Conservation (phyloP, 2,888 invertebrate species). For the Eupithecia insigniata region DNA sequence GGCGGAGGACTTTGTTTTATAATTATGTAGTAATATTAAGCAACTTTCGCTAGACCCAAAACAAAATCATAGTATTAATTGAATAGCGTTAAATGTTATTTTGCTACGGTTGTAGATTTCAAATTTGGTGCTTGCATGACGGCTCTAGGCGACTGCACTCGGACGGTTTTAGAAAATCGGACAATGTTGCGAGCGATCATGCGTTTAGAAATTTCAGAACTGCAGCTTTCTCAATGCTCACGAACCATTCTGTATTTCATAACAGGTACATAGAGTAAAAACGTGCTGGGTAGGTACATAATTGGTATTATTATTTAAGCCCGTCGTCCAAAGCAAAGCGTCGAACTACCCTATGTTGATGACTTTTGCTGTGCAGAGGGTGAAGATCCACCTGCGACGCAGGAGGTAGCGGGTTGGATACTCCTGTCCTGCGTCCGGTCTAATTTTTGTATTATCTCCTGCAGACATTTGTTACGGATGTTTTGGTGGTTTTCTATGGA, state of each 20-base stretch:
- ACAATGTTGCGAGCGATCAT: slow-evolving; percentile 39
- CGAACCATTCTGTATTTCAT: not conserved
- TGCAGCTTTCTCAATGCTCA: not conserved
- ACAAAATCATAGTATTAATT: not conserved
- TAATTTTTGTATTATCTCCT: not conserved
- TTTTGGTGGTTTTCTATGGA: not conserved
- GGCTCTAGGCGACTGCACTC: slow-evolving; percentile 39
- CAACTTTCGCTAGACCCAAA: no score
- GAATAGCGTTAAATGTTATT: slow-evolving; percentile 23
- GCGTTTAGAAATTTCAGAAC: slow-evolving; percentile 40
- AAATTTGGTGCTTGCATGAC: slow-evolving; percentile 43
- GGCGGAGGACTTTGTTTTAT: no score
- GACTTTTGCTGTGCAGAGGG: not conserved
- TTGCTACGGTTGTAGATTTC: slow-evolving; percentile 32
- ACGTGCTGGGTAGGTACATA: no score
- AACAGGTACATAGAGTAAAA: no score
- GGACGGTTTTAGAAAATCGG: slow-evolving; percentile 39
- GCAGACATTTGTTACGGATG: not conserved
- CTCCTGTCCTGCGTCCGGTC: not conserved
- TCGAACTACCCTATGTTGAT: not conserved
- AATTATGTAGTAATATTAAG: no score
- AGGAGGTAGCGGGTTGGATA: not conserved
- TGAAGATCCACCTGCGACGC: not conserved
- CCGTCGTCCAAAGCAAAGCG: not conserved
- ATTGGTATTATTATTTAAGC: not conserved